Evolutionary conservation across 2,888 invertebrate genomes (phyloP), one percentile per base, ranked within the genome.

Genomic region (Metopia argyrocephala): DNA sequence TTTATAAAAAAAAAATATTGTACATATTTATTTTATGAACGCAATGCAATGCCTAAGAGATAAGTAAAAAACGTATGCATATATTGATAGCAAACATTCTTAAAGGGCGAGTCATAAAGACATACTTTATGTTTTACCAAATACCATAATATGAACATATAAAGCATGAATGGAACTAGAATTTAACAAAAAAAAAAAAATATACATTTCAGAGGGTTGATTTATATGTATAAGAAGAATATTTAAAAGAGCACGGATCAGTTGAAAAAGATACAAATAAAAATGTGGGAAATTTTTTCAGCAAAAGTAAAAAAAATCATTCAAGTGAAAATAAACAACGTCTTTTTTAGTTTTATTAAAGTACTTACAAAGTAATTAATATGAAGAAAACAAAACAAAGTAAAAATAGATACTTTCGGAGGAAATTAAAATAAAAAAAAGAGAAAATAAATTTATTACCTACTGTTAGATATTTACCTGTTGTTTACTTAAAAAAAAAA

Each of bases 251-350:
- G 27, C 61, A 62, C 18, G 46, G 75, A 68, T 76, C 68, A 62
- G 18, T 54, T 45, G 1, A 59, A 46, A 61, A 46, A 45, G 31
- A 59, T 20, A 27, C 7, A 46, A 68, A 62, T 2, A 23, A 38
- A 79, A 74, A 69, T 59, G 79, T 79, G 79, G 74, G 79, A 79
- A 79, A 48, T 52, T 45, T 12, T 68, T 28, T 48, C 57, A 31
- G 20, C 3, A 12, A 50, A 64, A 68, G 5, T 5, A 23, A 52
- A 62, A 28, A 46, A 69, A 69, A 70, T 65, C 38, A 66, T 65
- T 79, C 70, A 79, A 75, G 79, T 79, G 79, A 65, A 48, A 48
- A 65, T 21, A 31, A 25, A 62, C 61, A 64, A 38, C 2, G 5
- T 28, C 57, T 48, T 38, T 3, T 66, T 56, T 52, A 45, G 2